A percentile compares a stretch with the other conserved stretches of the same genome.
These are phyloP conservation scores for Zaprionus lineosus DNA, from an alignment of 2,888 invertebrate species.

Conservation along the genomic window DNA sequence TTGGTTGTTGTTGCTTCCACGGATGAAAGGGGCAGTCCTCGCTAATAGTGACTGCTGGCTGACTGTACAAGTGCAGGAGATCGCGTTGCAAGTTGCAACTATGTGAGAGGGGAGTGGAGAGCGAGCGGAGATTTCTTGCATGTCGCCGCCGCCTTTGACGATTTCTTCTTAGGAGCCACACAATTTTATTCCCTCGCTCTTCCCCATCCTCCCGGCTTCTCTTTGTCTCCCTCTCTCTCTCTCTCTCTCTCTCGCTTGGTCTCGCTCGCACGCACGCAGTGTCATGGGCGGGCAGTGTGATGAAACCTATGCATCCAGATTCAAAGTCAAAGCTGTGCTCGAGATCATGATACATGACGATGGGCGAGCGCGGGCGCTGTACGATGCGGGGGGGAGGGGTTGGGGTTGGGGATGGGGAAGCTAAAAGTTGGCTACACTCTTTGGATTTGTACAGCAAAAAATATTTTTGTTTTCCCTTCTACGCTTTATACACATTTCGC, in stretches of 20 bases:
- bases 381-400: not conserved
- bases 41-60: constrained; percentile 28
- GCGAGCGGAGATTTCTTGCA: constrained; percentile 8
- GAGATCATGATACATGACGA: too few relatives aligned
- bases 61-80: constrained; percentile 51
- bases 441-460: constrained; percentile 45
- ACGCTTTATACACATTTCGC: constrained; percentile 34
- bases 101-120: constrained; percentile 19
- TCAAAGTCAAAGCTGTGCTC: constrained; percentile 21
- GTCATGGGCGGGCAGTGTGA: constrained; percentile 1
- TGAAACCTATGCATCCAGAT: constrained; percentile 22
- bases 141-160: constrained; percentile 13
- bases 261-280: constrained; percentile 8
- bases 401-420: not conserved
- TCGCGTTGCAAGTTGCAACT: constrained; percentile 26
- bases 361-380: too few relatives aligned
- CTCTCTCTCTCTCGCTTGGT: not conserved
- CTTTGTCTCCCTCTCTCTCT: not conserved
- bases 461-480: constrained; percentile 21
- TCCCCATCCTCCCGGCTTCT: not conserved
- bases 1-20: not conserved
- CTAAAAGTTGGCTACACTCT: constrained; percentile 31
- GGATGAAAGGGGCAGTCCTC: constrained; percentile 10
- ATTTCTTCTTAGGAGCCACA: constrained; percentile 21
- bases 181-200: not conserved